Base-by-base conservation (phyloP, 2,113 vertebrate genomes). In the Melanotaenia duboulayi region DNA sequence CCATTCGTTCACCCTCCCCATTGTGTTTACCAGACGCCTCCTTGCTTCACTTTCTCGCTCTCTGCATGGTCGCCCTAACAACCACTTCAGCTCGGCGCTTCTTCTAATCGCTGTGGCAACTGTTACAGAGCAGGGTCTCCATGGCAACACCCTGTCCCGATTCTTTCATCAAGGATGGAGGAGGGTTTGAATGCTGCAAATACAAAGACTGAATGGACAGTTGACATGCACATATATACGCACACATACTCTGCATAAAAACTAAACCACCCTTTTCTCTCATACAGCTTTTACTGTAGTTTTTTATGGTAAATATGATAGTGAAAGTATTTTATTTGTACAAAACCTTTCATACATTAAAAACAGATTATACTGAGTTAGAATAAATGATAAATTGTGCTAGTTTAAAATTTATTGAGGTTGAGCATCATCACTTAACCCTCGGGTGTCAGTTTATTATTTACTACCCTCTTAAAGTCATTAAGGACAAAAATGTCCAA, bases 21-120 rank as follows among this genome's bases (percentile, higher is more conserved):
- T 63, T 44, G 65, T 84, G 69, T 82, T 88, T 48, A 76, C 80
- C 73, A 65, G 50, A 52, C 61, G 54, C 62, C 74, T 71, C 74
- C 68, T 22, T 23, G 14, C 68, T 60, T 80, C 71, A 54, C 76
- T 82, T 60, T 88, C 81, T 84, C 82, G 13, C 85, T 80, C 72
- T 69, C 78, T 74, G 49, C 70, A 23, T 57, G 23, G 89, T 92
- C 82, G 67, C 87, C 87, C 81, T 93, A 92, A 90, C 91, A 93
- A 92, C 90, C 88, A 65, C 85, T 89, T 82, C 80, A 74, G 82
- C 82, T 91, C 86, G 16, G 84, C 87, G 90, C 83, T 69, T 46
- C 74, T 65, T 78, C 87, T 85, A 87, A 90, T 93, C 86, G 81
- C 90, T 89, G 86, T 92, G 92, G 92, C 88, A 92, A 93, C 92